These are phyloP conservation scores for Bursaphelenchus okinawaensis DNA, from an alignment of 2,888 invertebrate genomes.

Conservation along the genomic window DNA sequence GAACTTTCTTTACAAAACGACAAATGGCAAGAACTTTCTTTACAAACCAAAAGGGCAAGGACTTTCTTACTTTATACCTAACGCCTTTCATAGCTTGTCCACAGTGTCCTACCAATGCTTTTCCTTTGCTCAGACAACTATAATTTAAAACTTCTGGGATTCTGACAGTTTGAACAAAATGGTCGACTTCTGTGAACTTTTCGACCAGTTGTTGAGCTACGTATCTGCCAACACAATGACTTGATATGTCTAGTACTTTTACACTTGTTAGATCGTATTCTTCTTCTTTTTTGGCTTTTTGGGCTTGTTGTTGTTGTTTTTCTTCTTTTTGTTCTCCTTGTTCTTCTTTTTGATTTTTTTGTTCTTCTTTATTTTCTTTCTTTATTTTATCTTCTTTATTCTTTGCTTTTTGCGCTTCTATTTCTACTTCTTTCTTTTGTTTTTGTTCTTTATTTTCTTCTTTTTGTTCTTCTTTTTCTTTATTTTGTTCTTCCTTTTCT, in stretches of 20 bases:
- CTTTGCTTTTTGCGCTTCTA: too few species aligned
- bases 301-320: too few species aligned
- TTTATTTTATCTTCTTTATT: too few species aligned
- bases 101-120: not conserved
- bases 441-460: too few species aligned
- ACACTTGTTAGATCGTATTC: slow-evolving; percentile 66
- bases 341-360: too few species aligned
- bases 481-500: too few species aligned
- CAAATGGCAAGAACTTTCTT: not conserved
- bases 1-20: too few species aligned
- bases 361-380: too few species aligned
- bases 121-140: not conserved
- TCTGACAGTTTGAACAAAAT: not conserved
- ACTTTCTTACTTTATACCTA: not conserved
- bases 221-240: not conserved
- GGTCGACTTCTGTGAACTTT: not conserved
- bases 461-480: too few species aligned
- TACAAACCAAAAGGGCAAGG: not conserved
- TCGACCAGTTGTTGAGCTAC: not conserved
- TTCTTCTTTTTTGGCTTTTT: slow-evolving; percentile 16
- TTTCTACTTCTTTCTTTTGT: too few species aligned
- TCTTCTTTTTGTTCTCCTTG: too few species aligned
- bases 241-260: slow-evolving; percentile 2
- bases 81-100: not conserved
- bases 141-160: not conserved